Evolutionary conservation across 2,113 vertebrate species (phyloP).

Genomic region (Varanus komodoensis): DNA sequence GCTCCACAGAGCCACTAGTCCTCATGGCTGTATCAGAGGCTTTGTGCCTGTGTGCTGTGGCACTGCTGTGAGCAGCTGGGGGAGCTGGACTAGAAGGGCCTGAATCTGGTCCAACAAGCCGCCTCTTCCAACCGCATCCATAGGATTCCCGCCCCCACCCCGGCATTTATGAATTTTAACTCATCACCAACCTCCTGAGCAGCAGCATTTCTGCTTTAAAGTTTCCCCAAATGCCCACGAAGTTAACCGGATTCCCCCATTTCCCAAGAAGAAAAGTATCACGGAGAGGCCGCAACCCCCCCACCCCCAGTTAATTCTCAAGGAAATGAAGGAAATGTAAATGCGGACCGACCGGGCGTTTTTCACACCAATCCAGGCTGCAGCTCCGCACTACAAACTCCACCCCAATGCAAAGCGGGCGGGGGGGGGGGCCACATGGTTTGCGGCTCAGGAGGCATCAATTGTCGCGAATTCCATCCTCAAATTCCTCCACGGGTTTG

Average conservation of each 20-base stretch:
- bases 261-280: neutral
- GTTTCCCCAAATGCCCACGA: neutral
- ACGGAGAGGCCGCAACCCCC: too few species aligned
- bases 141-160: neutral
- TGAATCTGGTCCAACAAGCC: neutral
- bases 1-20: neutral
- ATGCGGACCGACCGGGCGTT: neutral
- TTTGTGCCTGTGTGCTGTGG: neutral
- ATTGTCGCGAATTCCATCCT: constrained; percentile 26
- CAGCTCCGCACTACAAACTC: neutral
- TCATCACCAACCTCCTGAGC: neutral
- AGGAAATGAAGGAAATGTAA: constrained; percentile 9
- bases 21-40: neutral
- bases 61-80: neutral
- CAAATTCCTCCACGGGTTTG: constrained; percentile 24
- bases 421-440: constrained; percentile 5
- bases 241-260: neutral
- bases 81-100: neutral
- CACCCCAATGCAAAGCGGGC: neutral
- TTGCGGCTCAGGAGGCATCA: neutral
- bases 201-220: neutral
- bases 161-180: constrained; percentile 39
- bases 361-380: constrained; percentile 6
- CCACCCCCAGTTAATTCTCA: neutral
- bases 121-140: neutral